Evolutionary conservation across 2,113 vertebrate genomes (phyloP).

Genomic region (Platysternon megacephalum): DNA sequence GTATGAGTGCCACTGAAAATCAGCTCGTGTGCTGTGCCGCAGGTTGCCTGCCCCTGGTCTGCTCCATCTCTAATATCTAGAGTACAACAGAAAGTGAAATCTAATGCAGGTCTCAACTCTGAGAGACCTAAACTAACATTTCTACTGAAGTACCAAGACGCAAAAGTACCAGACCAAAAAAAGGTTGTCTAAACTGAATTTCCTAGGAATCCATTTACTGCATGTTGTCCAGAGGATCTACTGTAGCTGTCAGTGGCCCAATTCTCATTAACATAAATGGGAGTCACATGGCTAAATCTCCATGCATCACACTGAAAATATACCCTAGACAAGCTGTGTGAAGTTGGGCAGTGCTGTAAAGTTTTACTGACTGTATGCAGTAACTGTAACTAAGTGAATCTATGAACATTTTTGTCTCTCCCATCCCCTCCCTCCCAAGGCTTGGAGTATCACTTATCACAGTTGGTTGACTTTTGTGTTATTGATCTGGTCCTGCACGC

Average conservation of each 20-base stretch:
- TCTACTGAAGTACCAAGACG: background rate
- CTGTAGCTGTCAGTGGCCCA: background rate
- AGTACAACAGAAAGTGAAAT: background rate
- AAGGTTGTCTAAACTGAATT: background rate
- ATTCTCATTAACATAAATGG: background rate
- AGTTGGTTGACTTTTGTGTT: constrained; percentile 97
- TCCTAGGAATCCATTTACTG: background rate
- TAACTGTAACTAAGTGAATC: background rate
- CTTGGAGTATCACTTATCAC: constrained; percentile 98
- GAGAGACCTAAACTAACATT: background rate
- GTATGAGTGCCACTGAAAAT: too few relatives aligned
- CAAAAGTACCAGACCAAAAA: background rate
- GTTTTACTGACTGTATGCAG: background rate
- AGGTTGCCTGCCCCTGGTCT: too few relatives aligned
- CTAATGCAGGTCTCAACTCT: background rate
- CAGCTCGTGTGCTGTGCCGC: too few relatives aligned
- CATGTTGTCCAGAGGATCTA: background rate
- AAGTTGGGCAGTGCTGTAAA: background rate
- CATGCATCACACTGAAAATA: background rate
- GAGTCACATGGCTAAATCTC: background rate
- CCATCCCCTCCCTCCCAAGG: constrained; percentile 73
- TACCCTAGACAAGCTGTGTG: accelerated
- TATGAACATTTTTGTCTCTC: background rate
- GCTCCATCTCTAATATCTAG: background rate
- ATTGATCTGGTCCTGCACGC: constrained; percentile 93